Evolutionary conservation across 2,888 invertebrate species (phyloP).

Genomic region (Megaustenia siamemsis): DNA sequence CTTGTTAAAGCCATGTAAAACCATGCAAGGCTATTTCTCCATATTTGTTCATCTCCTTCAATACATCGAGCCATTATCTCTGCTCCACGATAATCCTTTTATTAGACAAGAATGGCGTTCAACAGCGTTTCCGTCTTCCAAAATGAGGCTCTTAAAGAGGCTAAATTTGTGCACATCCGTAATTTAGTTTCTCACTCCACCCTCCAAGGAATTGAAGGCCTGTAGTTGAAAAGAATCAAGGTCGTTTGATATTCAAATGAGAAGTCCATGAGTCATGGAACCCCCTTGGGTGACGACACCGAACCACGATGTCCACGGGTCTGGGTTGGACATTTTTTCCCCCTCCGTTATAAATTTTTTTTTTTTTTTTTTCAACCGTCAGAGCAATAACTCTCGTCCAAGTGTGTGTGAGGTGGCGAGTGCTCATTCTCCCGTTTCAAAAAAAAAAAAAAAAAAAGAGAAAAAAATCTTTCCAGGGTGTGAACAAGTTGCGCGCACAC

Average conservation of each 20-base stretch:
- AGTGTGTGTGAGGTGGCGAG: not conserved
- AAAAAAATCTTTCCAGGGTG: not conserved
- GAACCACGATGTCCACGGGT: not conserved
- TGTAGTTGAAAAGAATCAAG: not conserved
- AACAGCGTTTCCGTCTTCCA: not conserved
- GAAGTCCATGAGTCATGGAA: constrained; percentile 6
- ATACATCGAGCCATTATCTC: not conserved
- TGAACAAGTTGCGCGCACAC: not conserved
- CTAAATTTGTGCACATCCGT: constrained; percentile 9
- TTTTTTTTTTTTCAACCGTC: not conserved
- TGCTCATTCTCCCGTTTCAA: not conserved
- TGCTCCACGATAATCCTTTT: not conserved
- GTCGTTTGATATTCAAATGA: constrained; percentile 30
- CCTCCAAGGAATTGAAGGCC: not conserved
- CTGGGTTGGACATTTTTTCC: not conserved
- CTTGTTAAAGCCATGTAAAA: too few species aligned
- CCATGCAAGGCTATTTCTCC: not conserved
- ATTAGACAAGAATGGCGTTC: not conserved
- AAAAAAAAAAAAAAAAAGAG: too few species aligned
- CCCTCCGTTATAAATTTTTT: too few species aligned
- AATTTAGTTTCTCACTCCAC: not conserved
- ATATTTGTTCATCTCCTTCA: not conserved
- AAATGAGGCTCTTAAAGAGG: not conserved
- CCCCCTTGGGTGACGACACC: not conserved
- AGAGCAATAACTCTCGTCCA: not conserved